Evolutionary conservation across 2,113 vertebrate genomes (phyloP).

Genomic region (Bombycilla garrulus): DNA sequence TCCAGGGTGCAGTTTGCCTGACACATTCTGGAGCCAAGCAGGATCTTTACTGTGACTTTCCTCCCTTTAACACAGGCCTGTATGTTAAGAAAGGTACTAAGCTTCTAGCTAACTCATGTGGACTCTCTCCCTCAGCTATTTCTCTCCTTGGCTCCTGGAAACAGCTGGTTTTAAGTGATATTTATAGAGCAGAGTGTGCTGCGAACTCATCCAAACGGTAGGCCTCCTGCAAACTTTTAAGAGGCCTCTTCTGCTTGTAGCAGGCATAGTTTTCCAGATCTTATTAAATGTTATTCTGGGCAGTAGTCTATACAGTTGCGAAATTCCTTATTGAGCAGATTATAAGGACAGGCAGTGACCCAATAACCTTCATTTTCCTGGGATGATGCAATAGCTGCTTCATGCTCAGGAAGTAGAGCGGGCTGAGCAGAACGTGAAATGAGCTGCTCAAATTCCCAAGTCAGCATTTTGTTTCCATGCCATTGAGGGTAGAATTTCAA

Average conservation of each 20-base stretch:
- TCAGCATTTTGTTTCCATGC: conserved; percentile 26
- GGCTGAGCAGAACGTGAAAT: background rate
- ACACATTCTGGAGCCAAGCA: background rate
- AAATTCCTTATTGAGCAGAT: conserved; percentile 22
- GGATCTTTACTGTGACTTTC: background rate
- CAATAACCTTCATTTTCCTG: conserved; percentile 37
- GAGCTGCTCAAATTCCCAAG: conserved; percentile 43
- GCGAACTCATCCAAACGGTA: background rate
- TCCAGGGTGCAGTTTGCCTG: background rate
- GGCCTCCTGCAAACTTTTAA: background rate
- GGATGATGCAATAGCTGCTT: conserved; percentile 21
- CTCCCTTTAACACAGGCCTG: background rate
- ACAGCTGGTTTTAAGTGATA: background rate
- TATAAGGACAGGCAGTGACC: conserved; percentile 21
- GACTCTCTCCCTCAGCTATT: background rate
- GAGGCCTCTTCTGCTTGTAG: background rate
- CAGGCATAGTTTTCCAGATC: background rate
- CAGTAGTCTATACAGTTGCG: background rate
- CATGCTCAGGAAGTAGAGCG: background rate
- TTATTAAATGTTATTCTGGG: conserved; percentile 30
- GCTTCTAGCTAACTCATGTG: background rate
- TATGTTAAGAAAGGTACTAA: background rate
- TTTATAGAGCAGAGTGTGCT: background rate
- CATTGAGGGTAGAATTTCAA: conserved; percentile 38
- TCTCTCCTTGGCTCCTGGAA: background rate